Conservation (phyloP, 2,113 vertebrate genomes). For the Girardinichthys multiradiatus region DNA sequence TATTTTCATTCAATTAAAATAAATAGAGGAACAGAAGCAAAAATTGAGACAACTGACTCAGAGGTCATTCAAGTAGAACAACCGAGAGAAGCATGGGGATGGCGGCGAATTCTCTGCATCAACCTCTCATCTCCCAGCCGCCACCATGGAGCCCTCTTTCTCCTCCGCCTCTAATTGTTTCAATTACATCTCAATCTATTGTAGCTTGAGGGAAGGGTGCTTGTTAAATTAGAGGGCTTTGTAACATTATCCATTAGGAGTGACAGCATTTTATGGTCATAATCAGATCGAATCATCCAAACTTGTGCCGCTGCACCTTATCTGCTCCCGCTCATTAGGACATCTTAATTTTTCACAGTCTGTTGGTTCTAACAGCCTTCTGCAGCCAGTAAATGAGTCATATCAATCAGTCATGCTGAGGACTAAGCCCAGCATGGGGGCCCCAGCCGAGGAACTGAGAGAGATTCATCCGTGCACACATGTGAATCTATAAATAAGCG, state of each 20-base stretch:
- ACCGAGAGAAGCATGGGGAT: slow-evolving; percentile 39
- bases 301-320: slow-evolving; percentile 69
- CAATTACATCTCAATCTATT: slow-evolving; percentile 80
- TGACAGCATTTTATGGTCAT: slow-evolving; percentile 76
- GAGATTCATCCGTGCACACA: slow-evolving; percentile 55
- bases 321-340: slow-evolving; percentile 74
- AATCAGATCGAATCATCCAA: slow-evolving; percentile 79
- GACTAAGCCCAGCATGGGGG: slow-evolving; percentile 61
- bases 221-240: slow-evolving; percentile 74
- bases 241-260: slow-evolving; percentile 78
- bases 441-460: slow-evolving; percentile 44
- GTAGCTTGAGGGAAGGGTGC: slow-evolving; percentile 76
- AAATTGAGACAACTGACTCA: slow-evolving; percentile 55
- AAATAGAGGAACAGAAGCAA: slow-evolving; percentile 53
- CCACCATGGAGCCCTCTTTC: slow-evolving; percentile 50
- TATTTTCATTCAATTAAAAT: slow-evolving; percentile 70
- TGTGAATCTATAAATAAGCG: slow-evolving; percentile 70
- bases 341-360: slow-evolving; percentile 77
- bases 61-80: slow-evolving; percentile 57
- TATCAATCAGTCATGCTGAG: slow-evolving; percentile 73
- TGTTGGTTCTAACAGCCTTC: slow-evolving; percentile 61
- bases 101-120: slow-evolving; percentile 36
- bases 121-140: slow-evolving; percentile 44
- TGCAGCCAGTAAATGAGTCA: slow-evolving; percentile 69
- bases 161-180: slow-evolving; percentile 74